A percentile compares a stretch with the other conserved stretches of the same genome.
phyloP scores from a whole-genome alignment of 2,113 vertebrate genomes.

The Phaethornis superciliosus region DNA sequence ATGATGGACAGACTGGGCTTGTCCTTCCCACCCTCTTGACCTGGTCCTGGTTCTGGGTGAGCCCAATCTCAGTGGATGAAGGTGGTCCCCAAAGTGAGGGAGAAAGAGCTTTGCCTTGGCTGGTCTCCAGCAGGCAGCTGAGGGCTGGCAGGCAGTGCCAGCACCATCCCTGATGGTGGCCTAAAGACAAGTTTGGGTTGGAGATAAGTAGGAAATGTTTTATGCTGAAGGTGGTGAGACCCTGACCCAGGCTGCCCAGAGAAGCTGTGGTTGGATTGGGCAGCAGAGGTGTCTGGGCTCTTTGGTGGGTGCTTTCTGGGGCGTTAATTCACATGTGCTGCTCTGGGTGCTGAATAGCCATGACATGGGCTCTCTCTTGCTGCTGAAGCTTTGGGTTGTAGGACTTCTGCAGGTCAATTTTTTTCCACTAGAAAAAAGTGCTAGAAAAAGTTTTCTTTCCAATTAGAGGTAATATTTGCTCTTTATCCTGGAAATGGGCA shows the following conservation, averaged over 20 bases:
- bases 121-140: no score
- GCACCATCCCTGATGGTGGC: fast-evolving
- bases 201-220: background rate
- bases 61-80: background rate
- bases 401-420: background rate
- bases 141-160: background rate
- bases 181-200: background rate
- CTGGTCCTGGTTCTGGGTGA: background rate
- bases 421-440: background rate
- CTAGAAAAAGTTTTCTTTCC: background rate
- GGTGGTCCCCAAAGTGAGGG: fast-evolving
- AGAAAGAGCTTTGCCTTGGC: background rate
- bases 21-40: background rate
- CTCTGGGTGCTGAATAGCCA: background rate
- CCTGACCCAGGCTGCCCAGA: background rate
- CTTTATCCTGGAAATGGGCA: slow-evolving; percentile 17
- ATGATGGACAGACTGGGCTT: fast-evolving
- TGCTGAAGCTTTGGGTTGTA: background rate
- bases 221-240: background rate
- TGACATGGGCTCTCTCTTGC: background rate
- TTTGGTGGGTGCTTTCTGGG: background rate
- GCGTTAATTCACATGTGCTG: background rate
- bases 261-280: background rate
- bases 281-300: background rate
- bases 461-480: slow-evolving; percentile 3